Evolutionary conservation across 2,797 vertebrate species (phyloP).

Genomic region (Psittacula derbiana): DNA sequence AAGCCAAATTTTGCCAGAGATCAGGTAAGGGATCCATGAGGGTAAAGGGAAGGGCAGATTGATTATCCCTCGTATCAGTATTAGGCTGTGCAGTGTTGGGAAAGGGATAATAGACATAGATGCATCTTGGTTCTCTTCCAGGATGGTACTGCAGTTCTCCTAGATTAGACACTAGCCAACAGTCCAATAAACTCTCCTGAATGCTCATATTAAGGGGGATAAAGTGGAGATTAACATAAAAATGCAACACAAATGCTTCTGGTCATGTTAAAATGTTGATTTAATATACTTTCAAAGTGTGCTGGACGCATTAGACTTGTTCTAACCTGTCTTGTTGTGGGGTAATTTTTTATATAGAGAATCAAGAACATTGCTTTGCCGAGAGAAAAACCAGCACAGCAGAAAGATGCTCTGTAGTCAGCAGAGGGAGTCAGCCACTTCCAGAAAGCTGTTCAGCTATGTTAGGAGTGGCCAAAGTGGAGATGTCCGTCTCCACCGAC

Average conservation of each 20-base stretch:
- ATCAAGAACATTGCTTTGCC: background rate
- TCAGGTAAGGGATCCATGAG: background rate
- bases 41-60: background rate
- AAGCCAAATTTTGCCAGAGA: background rate
- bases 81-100: accelerated
- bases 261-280: background rate
- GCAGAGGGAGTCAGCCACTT: background rate
- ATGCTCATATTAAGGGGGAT: background rate
- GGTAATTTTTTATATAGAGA: background rate
- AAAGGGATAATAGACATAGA: background rate
- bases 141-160: background rate
- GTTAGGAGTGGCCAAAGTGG: background rate
- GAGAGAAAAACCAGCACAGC: background rate
- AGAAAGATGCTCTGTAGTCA: background rate
- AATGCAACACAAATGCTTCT: background rate
- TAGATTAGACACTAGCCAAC: background rate
- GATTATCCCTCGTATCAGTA: background rate
- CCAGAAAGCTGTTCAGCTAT: background rate
- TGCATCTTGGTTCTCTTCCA: background rate
- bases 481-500: background rate
- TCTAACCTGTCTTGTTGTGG: background rate
- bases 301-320: background rate
- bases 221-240: background rate
- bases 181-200: background rate
- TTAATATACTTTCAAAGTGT: background rate